Evolutionary conservation across 2,113 vertebrate genomes (phyloP).

Genomic region (Sturnira hondurensis): DNA sequence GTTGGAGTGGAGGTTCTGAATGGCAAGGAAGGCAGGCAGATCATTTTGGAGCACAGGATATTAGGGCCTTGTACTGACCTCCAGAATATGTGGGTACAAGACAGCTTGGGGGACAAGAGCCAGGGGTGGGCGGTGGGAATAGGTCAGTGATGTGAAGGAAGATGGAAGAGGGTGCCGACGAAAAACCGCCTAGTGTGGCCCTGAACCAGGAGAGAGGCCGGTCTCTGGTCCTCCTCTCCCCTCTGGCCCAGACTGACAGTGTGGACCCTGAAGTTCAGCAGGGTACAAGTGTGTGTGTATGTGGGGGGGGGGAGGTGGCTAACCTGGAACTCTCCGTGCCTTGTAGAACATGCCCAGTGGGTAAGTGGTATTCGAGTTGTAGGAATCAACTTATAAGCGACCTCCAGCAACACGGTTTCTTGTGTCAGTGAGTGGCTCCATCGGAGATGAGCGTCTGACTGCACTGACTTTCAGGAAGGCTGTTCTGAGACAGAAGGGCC

Average conservation of each 20-base stretch:
- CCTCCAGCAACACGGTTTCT: not conserved
- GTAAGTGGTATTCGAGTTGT: not conserved
- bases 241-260: not conserved
- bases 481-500: not conserved
- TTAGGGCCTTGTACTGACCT: not conserved
- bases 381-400: not conserved
- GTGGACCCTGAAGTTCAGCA: not conserved
- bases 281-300: rapidly evolving
- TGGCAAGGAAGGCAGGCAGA: not conserved
- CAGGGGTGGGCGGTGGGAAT: not conserved
- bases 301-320: too few species aligned
- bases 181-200: not conserved
- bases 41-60: not conserved
- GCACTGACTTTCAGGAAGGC: not conserved
- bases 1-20: not conserved
- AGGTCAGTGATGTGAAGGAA: not conserved
- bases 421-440: not conserved
- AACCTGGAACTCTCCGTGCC: not conserved
- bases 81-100: not conserved
- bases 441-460: not conserved
- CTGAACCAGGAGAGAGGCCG: not conserved
- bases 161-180: not conserved
- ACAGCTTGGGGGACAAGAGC: not conserved
- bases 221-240: not conserved
- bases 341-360: not conserved